Conservation (phyloP, 2,888 invertebrate genomes). For the Carpatolechia fugitivella region DNA sequence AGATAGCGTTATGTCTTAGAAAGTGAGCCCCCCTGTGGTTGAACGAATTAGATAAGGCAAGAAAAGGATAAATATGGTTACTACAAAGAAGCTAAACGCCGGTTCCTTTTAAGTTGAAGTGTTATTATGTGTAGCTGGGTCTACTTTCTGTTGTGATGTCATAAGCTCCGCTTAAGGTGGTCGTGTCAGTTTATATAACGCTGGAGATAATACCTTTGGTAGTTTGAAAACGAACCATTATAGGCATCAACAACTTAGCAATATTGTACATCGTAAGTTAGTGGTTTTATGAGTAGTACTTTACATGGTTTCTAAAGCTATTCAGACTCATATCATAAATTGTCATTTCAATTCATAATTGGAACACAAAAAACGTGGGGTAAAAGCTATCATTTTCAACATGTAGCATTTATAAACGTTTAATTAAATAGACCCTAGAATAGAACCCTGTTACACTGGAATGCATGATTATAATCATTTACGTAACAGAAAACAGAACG, state of each 20-base stretch:
- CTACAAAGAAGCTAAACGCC: conserved; percentile 17
- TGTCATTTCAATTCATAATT: no score
- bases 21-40: conserved; percentile 6
- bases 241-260: no score
- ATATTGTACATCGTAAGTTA: no score
- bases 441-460: neutral
- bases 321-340: no score
- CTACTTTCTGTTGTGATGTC: conserved; percentile 29
- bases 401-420: no score
- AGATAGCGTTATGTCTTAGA: conserved; percentile 3
- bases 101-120: conserved; percentile 33
- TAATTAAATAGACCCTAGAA: neutral
- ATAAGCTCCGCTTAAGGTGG: neutral
- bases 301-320: no score
- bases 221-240: no score
- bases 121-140: conserved; percentile 20
- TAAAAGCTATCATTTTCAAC: no score
- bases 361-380: no score
- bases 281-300: no score
- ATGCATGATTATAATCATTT: neutral
- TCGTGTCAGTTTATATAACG: neutral
- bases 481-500: neutral
- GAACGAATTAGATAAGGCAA: conserved; percentile 2
- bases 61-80: neutral
- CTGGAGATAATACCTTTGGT: neutral